phyloP scores from a whole-genome alignment of 2,113 vertebrate genomes.

The Craseonycteris thonglongyai region DNA sequence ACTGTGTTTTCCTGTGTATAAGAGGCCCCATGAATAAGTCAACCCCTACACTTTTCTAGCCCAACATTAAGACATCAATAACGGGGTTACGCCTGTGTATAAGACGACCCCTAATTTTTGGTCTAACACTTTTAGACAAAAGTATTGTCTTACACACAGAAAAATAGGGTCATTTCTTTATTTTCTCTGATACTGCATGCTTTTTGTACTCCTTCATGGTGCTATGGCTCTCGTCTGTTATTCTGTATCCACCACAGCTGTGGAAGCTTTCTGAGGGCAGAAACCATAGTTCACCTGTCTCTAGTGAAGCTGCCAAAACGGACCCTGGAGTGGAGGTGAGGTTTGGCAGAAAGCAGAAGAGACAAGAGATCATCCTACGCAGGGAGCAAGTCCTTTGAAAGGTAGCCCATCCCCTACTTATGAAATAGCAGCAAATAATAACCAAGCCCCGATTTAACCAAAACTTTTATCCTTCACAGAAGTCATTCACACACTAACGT shows the following conservation, averaged over 20 bases:
- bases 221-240: rapidly evolving
- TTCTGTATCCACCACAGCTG: rapidly evolving
- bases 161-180: too few relatives aligned
- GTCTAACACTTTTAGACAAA: too few relatives aligned
- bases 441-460: neutral
- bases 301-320: neutral
- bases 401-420: neutral
- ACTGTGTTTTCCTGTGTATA: too few relatives aligned
- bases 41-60: too few relatives aligned
- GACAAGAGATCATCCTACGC: too few relatives aligned
- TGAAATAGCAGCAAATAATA: neutral
- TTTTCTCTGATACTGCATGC: neutral
- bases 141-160: too few relatives aligned
- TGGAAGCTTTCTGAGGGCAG: neutral
- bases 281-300: rapidly evolving
- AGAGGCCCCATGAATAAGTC: too few relatives aligned
- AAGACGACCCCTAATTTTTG: too few relatives aligned
- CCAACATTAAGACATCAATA: too few relatives aligned
- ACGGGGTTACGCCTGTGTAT: too few relatives aligned
- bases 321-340: neutral
- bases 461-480: neutral
- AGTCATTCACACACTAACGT: neutral
- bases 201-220: neutral
- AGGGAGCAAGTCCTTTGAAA: neutral
- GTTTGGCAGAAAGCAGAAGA: too few relatives aligned